A percentile compares a stretch with the other conserved stretches of the same genome.
Evolutionary conservation across 2,113 vertebrate genomes (phyloP).

Genomic region (Coreoperca whiteheadi): DNA sequence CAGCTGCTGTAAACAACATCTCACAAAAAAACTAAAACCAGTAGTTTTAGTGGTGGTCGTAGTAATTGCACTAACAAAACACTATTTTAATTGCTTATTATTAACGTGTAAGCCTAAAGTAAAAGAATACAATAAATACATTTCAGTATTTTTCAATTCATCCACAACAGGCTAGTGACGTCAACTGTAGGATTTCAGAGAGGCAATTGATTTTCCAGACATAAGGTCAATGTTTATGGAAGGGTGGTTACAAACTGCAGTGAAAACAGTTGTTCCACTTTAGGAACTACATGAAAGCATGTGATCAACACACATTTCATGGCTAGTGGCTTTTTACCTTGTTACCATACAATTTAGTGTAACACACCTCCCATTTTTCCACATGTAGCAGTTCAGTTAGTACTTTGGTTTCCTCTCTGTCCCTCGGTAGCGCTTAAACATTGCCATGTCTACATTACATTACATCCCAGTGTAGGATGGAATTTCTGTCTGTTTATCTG

Average conservation of each 20-base stretch:
- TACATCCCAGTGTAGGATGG: background rate
- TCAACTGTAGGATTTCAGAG: constrained; percentile 51
- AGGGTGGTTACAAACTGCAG: constrained; percentile 60
- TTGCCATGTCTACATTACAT: background rate
- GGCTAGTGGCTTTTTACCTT: constrained; percentile 64
- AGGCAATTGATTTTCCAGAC: constrained; percentile 74
- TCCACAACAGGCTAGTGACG: constrained; percentile 28
- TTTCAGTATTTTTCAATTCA: constrained; percentile 10
- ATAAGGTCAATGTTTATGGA: constrained; percentile 79
- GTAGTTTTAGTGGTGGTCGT: background rate
- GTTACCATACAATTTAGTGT: constrained; percentile 47
- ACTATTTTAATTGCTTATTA: constrained; percentile 3
- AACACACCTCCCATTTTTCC: constrained; percentile 30
- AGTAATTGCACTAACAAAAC: background rate
- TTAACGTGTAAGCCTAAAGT: background rate
- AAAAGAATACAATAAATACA: background rate
- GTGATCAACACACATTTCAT: constrained; percentile 71
- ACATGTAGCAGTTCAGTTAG: constrained; percentile 3
- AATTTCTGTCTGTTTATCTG: background rate
- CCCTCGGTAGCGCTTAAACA: background rate
- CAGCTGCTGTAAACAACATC: background rate
- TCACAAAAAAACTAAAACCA: background rate
- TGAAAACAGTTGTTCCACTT: constrained; percentile 74
- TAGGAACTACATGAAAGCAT: constrained; percentile 48
- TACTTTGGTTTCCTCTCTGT: constrained; percentile 11